These are phyloP conservation scores for Microctenopoma steveboyesi DNA, from an alignment of 2,797 vertebrate genomes.

Conservation along the genomic window DNA sequence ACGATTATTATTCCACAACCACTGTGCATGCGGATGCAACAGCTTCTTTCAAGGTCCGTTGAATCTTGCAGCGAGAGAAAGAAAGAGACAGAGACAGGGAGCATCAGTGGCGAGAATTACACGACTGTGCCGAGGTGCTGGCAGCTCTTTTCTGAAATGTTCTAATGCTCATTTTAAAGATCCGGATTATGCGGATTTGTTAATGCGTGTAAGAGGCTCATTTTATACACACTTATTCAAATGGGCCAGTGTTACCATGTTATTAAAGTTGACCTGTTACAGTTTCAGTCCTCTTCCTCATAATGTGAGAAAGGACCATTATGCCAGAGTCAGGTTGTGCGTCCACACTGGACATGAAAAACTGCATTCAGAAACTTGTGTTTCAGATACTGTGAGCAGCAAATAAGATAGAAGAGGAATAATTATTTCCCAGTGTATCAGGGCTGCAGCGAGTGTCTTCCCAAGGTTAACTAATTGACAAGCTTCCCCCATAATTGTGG, in stretches of 20 bases:
- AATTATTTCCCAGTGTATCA: conserved; percentile 60
- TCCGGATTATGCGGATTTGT: conserved; percentile 81
- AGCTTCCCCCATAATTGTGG: conserved; percentile 78
- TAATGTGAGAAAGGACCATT: conserved; percentile 49
- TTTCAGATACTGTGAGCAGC: conserved; percentile 46
- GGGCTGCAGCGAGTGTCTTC: conserved; percentile 67
- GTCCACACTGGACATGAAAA: conserved; percentile 35
- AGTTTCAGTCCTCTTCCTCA: conserved; percentile 54
- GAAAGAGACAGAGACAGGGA: conserved; percentile 26
- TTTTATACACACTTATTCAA: conserved; percentile 81
- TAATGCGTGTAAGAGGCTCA: conserved; percentile 80
- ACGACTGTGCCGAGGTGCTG: conserved; percentile 70
- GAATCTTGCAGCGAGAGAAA: conserved; percentile 45
- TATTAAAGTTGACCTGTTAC: conserved; percentile 71
- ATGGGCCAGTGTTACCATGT: conserved; percentile 60
- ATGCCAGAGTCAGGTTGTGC: conserved; percentile 42
- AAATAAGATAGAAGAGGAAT: conserved; percentile 48
- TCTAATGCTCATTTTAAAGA: conserved; percentile 76
- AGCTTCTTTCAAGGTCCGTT: conserved; percentile 74
- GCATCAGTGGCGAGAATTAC: conserved; percentile 66
- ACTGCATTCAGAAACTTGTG: conserved; percentile 31
- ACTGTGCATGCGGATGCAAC: conserved; percentile 77
- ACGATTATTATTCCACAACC: conserved; percentile 22
- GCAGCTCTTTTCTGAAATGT: conserved; percentile 74
- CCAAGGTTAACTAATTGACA: conserved; percentile 87